Evolutionary conservation across 2,888 invertebrate species (phyloP).

Genomic region (Tribolium freemani): DNA sequence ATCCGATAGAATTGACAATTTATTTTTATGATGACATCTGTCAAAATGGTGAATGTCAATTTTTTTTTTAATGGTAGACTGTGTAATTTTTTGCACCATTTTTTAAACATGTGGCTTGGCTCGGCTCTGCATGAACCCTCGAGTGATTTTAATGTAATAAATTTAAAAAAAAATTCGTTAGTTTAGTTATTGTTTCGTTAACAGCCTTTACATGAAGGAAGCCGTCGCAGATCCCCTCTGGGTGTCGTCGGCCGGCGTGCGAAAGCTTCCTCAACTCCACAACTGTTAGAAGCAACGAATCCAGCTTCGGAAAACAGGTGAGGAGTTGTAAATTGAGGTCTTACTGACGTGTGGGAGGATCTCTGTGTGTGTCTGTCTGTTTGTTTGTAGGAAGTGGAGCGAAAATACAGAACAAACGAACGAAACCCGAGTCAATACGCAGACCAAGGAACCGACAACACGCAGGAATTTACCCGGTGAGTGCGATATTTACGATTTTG

Average conservation of each 20-base stretch:
- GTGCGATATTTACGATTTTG: slow-evolving; percentile 21
- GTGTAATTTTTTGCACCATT: too few relatives aligned
- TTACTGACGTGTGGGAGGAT: not conserved
- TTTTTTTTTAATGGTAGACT: too few relatives aligned
- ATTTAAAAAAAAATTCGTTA: too few relatives aligned
- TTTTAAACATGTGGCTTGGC: too few relatives aligned
- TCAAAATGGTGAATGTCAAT: too few relatives aligned
- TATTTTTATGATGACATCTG: too few relatives aligned
- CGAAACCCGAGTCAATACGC: slow-evolving; percentile 47
- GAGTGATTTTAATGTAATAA: slow-evolving; percentile 1
- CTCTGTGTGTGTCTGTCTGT: not conserved
- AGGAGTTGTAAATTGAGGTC: not conserved
- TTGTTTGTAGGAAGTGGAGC: slow-evolving; percentile 57
- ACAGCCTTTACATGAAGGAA: slow-evolving; percentile 65
- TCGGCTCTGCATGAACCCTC: not conserved
- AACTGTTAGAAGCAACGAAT: slow-evolving; percentile 60
- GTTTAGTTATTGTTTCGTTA: not conserved
- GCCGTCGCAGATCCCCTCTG: slow-evolving; percentile 62
- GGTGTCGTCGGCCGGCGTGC: slow-evolving; percentile 57
- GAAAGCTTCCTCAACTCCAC: slow-evolving; percentile 65
- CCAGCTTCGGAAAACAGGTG: slow-evolving; percentile 47
- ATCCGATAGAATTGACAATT: too few relatives aligned
- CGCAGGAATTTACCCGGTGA: slow-evolving; percentile 58
- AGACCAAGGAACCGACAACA: slow-evolving; percentile 53
- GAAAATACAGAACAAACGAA: slow-evolving; percentile 52